phyloP scores from a whole-genome alignment of 2,888 invertebrate genomes.

The Nezara viridula region DNA sequence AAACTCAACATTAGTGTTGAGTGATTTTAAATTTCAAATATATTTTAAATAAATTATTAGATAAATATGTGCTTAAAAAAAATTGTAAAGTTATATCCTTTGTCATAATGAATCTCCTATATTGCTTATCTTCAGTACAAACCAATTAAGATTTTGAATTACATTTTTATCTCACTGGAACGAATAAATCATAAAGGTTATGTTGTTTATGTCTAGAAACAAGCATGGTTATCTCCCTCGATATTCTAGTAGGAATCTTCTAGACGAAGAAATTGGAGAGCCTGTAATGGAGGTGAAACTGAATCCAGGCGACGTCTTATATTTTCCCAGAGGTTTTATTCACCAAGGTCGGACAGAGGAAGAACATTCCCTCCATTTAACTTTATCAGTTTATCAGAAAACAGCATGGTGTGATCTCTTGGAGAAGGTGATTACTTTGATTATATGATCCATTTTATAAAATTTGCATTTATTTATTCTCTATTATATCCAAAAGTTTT shows the following conservation, averaged over 20 bases:
- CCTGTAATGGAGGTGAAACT: slow-evolving; percentile 82
- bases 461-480: too few species aligned
- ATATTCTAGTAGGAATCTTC: slow-evolving; percentile 85
- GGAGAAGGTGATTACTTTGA: slow-evolving; percentile 74
- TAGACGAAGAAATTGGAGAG: slow-evolving; percentile 80
- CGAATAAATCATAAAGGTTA: background rate
- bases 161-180: background rate
- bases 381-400: slow-evolving; percentile 91
- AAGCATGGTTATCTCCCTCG: slow-evolving; percentile 81
- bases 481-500: too few species aligned
- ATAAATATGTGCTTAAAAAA: too few species aligned
- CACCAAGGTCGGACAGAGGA: slow-evolving; percentile 87
- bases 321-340: slow-evolving; percentile 91
- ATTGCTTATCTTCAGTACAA: background rate
- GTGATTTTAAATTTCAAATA: too few species aligned
- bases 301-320: slow-evolving; percentile 90
- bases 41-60: too few species aligned
- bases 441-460: background rate
- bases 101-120: too few species aligned
- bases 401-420: slow-evolving; percentile 92
- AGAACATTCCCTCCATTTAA: slow-evolving; percentile 93
- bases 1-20: too few species aligned
- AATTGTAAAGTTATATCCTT: too few species aligned
- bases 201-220: slow-evolving; percentile 66
- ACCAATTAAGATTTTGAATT: background rate